Evolutionary conservation across 1,140 invertebrate genomes (phyloP).

Genomic region (Pararge aegeria): DNA sequence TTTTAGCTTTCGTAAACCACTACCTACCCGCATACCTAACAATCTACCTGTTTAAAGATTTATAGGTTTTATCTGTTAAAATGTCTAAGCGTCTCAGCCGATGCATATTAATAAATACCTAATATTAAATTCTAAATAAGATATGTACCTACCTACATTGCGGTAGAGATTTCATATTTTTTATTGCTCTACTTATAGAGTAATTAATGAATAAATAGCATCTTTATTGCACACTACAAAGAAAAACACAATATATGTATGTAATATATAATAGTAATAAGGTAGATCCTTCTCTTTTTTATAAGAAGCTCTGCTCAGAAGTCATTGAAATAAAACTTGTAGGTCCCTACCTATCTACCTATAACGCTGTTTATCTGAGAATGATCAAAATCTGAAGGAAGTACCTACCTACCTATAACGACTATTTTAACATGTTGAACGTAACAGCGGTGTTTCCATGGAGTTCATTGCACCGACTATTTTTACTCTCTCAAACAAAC

Average conservation of each 20-base stretch:
- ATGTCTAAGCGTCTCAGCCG: background rate
- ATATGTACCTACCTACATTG: too few species aligned
- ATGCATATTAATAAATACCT: conserved; percentile 1
- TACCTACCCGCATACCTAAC: conserved; percentile 22
- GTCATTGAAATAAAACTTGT: too few species aligned
- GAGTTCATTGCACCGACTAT: conserved; percentile 67
- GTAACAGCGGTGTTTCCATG: conserved; percentile 19
- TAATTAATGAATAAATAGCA: too few species aligned
- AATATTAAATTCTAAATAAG: background rate
- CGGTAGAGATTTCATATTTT: too few species aligned
- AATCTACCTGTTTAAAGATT: conserved; percentile 25
- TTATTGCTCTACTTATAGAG: too few species aligned
- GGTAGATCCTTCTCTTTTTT: too few species aligned
- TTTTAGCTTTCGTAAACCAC: conserved; percentile 14
- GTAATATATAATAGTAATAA: too few species aligned
- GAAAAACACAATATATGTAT: too few species aligned
- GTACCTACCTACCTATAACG: background rate
- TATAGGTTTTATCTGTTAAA: conserved; percentile 11
- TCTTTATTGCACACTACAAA: too few species aligned
- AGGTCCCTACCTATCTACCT: too few species aligned
- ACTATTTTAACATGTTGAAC: conserved; percentile 51
- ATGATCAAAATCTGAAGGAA: conserved; percentile 14
- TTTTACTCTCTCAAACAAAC: conserved; percentile 39
- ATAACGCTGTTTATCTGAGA: conserved; percentile 1
- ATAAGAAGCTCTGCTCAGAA: too few species aligned